Evolutionary conservation across 1,140 invertebrate species (phyloP), one percentile per base, ranked within the genome.

Genomic region (Cyrtorhinus lividipennis): DNA sequence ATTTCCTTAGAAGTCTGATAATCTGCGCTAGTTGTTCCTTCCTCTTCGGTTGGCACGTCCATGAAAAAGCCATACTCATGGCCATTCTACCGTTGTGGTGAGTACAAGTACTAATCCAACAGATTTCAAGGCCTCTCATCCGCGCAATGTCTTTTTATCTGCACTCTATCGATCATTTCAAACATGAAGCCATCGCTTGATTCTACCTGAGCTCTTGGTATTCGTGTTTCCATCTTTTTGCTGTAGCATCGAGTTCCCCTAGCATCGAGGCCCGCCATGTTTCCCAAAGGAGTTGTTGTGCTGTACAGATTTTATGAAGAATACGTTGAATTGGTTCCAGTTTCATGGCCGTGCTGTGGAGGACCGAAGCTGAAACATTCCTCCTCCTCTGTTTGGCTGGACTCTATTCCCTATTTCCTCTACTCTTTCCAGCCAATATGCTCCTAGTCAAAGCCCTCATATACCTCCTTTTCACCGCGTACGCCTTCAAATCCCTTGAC

Each of bases 11-110:
- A 56, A 79, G 79, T 67, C 67, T 97, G 15, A 78, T 92, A 0
- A 69, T 97, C 2, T 96, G 92, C 77, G 87, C 85, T 2, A 86
- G 88, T 68, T 85, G 86, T 59, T 90, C 95, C 0, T 99, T 96
- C 73, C 82, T 98, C 74, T 99, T 99, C 78, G 92, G 95, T 12
- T 99, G 95, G 90, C 97, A 99, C 78, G 97, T 99, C n/a, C 97
- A 99, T 72, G 97, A 99, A 73, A 99, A 99, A 77, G 97, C 97
- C 20, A 88, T 99, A 69, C 78, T 99, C 3, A 83, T 98, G 73
- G 81, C 88, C 30, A 82, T 95, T 23, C 81, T 98, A 69, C 93
- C 94, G 23, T 71, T 97, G 53, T 88, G 86, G 89, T 90, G 77
- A 80, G 66, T 71, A 62, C 68, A 38, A 38, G n/a, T n/a, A n/a